Base-by-base conservation (phyloP, 2,888 invertebrate genomes). In the Drosophila birchii region DNA sequence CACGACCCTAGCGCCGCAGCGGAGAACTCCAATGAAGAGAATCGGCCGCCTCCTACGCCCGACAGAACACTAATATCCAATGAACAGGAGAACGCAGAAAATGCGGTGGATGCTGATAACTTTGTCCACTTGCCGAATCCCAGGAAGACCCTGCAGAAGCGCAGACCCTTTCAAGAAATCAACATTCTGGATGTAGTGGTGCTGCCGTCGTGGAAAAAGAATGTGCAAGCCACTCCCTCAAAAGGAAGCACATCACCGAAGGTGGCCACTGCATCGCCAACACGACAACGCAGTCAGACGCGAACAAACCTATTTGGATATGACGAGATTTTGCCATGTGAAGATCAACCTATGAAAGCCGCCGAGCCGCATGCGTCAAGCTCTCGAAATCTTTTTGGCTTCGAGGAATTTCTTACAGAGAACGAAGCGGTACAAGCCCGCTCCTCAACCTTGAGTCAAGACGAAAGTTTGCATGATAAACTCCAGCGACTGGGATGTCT, bases 21-120 rank as follows among this genome's bases (percentile, higher is more conserved):
- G 9, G 90, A 91, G 57, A 84, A 91, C 75, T 92, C 92, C 0
- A 90, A 92, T 70, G 83, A 80, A 5, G 92, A 92, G 76, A 92
- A 92, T 75, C 68, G 82, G 18, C 81, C 90, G 0, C 92, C 92
- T 0, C n/a, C 44, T 0, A 6, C 66, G 43, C 32, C 18, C 11
- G 7, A 18, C 18, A 20, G 36, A 44, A 43, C 53, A 3, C 14
- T 16, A 7, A 11, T 58, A 20, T 9, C 20, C 1, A 69, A 69
- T 20, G 75, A 74, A 8, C 80, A 88, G 54, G 76, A 74, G 5
- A 77, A 75, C 26, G 75, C 14, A 0, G 18, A 79, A 16, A 76
- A 76, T 29, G 71, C 4, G 0, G 36, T 78, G 29, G 62, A 80
- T 8, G 47, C 41, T 5, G 84, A 84, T 36, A 86, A 78, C 41